Conservation (phyloP, 2,888 invertebrate species). For the Brachyptera risi region DNA sequence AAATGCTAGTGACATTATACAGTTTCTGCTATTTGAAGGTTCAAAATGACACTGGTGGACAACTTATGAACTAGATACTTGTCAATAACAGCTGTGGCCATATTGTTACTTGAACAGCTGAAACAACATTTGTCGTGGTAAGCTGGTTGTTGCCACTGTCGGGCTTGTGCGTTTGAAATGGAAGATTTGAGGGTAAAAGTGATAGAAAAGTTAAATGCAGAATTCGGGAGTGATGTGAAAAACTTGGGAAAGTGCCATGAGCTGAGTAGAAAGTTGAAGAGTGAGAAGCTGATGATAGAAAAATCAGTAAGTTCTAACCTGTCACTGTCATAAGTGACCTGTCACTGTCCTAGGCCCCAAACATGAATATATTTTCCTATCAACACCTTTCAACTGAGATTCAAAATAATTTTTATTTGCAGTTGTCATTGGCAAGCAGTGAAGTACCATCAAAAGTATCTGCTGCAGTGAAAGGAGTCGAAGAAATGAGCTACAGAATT, state of each 20-base stretch:
- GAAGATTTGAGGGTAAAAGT: conserved; percentile 44
- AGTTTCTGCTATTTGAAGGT: background rate
- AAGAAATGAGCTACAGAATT: conserved; percentile 50
- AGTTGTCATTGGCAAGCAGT: conserved; percentile 60
- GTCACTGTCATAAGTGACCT: conserved; percentile 7
- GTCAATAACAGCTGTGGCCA: too few species aligned
- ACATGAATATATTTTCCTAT: conserved; percentile 19
- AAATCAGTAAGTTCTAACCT: conserved; percentile 44
- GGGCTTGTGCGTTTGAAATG: background rate
- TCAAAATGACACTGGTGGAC: too few species aligned
- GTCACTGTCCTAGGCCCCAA: too few species aligned
- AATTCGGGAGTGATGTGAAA: conserved; percentile 52
- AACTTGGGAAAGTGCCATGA: conserved; percentile 51
- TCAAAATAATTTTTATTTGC: conserved; percentile 34
- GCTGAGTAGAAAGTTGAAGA: conserved; percentile 45
- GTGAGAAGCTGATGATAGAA: conserved; percentile 46
- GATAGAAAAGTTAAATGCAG: conserved; percentile 50
- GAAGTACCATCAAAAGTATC: conserved; percentile 61
- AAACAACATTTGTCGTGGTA: background rate
- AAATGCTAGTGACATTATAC: too few species aligned
- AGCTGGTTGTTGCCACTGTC: background rate
- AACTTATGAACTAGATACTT: too few species aligned
- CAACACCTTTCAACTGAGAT: background rate
- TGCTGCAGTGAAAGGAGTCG: conserved; percentile 59
- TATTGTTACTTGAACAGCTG: too few species aligned